Conservation (phyloP, 2,797 vertebrate species). For the Gymnopithys bicolor region DNA sequence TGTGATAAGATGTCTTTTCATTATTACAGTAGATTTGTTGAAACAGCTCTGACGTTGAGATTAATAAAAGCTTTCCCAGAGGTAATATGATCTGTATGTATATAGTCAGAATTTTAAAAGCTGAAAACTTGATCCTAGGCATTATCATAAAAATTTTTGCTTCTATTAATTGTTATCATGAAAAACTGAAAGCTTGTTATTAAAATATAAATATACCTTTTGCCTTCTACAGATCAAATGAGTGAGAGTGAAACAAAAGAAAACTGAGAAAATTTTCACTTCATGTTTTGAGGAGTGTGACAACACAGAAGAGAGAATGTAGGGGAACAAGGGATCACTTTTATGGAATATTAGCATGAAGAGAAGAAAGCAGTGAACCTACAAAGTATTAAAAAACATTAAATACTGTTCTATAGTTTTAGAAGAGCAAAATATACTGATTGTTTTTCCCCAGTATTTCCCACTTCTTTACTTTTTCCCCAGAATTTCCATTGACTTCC, state of each 20-base stretch:
- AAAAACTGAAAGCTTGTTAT: slow-evolving; percentile 26
- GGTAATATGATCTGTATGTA: slow-evolving; percentile 62
- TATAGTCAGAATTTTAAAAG: slow-evolving; percentile 67
- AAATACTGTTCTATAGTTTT: background rate
- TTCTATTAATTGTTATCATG: slow-evolving; percentile 60
- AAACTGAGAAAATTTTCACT: background rate
- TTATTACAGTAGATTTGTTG: slow-evolving; percentile 80
- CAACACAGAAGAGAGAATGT: background rate
- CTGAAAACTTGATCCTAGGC: slow-evolving; percentile 50
- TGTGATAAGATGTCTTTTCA: slow-evolving; percentile 80
- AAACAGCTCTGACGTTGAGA: slow-evolving; percentile 74
- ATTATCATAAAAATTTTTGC: slow-evolving; percentile 34
- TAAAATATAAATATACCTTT: slow-evolving; percentile 13
- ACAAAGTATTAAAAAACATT: background rate
- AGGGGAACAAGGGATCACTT: background rate
- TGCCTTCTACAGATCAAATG: background rate
- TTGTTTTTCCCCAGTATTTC: background rate
- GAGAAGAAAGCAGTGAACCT: background rate
- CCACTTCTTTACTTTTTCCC: background rate
- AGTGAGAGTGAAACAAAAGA: slow-evolving; percentile 19
- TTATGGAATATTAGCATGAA: background rate
- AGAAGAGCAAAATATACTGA: background rate
- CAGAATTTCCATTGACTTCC: background rate
- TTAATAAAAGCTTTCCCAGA: slow-evolving; percentile 75
- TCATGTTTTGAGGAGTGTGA: background rate